Percentiles rank a stretch among this genome's conserved stretches.
These are phyloP conservation scores for Equus przewalskii DNA, from an alignment of 2,113 vertebrate species.

Conservation along the genomic window DNA sequence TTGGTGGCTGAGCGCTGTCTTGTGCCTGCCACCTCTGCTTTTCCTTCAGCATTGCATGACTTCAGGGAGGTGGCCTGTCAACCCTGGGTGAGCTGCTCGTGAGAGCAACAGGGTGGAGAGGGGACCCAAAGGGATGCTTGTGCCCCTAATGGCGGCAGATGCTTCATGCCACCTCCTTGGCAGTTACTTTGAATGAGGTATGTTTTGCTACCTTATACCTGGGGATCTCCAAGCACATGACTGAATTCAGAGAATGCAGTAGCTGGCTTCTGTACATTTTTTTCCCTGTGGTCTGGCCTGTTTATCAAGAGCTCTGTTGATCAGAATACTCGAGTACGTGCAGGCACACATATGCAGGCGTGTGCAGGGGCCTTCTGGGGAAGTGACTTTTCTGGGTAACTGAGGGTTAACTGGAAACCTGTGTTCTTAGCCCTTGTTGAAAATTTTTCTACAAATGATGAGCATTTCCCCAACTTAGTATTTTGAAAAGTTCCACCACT, in stretches of 20 bases:
- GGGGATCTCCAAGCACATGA: conserved; percentile 35
- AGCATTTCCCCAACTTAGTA: conserved; percentile 72
- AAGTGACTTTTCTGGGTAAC: conserved; percentile 79
- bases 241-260: conserved; percentile 64
- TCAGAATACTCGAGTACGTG: background rate
- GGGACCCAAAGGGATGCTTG: background rate
- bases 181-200: background rate
- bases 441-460: conserved; percentile 76
- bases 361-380: conserved; percentile 30
- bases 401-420: conserved; percentile 81
- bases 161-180: background rate
- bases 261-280: conserved; percentile 37
- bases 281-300: conserved; percentile 24
- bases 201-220: background rate
- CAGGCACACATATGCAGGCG: too few species aligned
- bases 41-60: background rate
- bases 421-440: conserved; percentile 39
- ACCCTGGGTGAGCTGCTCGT: background rate
- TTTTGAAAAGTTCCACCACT: conserved; percentile 81
- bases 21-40: background rate
- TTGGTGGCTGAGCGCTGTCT: rapidly evolving
- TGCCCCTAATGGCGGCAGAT: background rate
- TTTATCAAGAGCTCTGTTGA: conserved; percentile 24
- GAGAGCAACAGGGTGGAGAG: background rate
- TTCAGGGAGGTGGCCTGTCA: background rate